These are phyloP conservation scores for Urechis unicinctus DNA, from an alignment of 2,888 invertebrate species.

Conservation along the genomic window DNA sequence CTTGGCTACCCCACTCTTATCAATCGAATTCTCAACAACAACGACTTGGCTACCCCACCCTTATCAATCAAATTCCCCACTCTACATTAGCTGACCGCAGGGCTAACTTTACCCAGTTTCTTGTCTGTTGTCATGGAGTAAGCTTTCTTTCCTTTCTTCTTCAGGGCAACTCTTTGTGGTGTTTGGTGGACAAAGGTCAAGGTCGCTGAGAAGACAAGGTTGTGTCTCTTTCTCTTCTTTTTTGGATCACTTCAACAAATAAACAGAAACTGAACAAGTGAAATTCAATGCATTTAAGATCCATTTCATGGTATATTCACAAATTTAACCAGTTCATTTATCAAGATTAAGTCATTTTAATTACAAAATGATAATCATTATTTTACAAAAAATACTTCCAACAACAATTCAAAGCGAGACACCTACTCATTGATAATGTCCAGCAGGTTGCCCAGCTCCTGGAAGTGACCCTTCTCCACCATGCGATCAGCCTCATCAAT, in stretches of 20 bases:
- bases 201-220: slow-evolving; percentile 96
- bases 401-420: too few relatives aligned
- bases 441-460: slow-evolving; percentile 76
- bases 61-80: not conserved
- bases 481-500: slow-evolving; percentile 98
- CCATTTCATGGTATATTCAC: not conserved
- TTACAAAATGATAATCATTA: too few relatives aligned
- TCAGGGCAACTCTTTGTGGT: slow-evolving; percentile 56
- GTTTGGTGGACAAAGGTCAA: slow-evolving; percentile 80
- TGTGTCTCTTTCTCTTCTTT: slow-evolving; percentile 62
- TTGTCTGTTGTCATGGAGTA: slow-evolving; percentile 46
- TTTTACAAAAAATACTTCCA: too few relatives aligned
- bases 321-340: too few relatives aligned
- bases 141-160: slow-evolving; percentile 40
- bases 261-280: not conserved
- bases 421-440: slow-evolving; percentile 64
- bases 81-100: not conserved
- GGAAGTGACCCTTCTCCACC: slow-evolving; percentile 93
- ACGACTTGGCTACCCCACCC: too few relatives aligned
- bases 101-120: slow-evolving; percentile 45
- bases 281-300: not conserved
- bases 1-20: too few relatives aligned
- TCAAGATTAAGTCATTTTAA: too few relatives aligned
- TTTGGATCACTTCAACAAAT: slow-evolving; percentile 49
- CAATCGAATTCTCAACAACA: too few relatives aligned